Evolutionary conservation across 2,888 invertebrate genomes (phyloP).

Genomic region (Salticus scenicus): DNA sequence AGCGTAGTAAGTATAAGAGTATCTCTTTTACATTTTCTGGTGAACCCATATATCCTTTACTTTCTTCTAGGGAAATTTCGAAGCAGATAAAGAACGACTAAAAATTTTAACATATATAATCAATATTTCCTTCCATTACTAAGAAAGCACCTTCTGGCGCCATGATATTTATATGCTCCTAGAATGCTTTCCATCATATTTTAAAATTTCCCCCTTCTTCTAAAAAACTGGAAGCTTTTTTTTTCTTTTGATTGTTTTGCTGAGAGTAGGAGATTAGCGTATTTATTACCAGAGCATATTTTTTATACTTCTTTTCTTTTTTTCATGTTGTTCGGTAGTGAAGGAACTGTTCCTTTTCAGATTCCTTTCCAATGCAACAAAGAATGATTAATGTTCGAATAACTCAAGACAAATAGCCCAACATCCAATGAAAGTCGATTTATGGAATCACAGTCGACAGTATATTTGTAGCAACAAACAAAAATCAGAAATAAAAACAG

Average conservation of each 20-base stretch:
- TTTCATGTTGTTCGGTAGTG: constrained; percentile 34
- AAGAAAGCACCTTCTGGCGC: constrained; percentile 62
- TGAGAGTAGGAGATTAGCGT: constrained; percentile 67
- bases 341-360: constrained; percentile 54
- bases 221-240: constrained; percentile 39
- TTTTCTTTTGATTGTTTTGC: constrained; percentile 62
- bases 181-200: constrained; percentile 54
- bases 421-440: constrained; percentile 58
- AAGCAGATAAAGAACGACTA: too few relatives aligned
- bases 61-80: too few relatives aligned
- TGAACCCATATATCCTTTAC: too few relatives aligned
- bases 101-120: too few relatives aligned
- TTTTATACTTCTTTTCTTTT: constrained; percentile 46
- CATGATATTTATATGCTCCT: constrained; percentile 54
- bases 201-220: constrained; percentile 20
- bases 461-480: constrained; percentile 48
- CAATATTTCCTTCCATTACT: constrained; percentile 45
- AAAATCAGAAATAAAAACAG: constrained; percentile 3
- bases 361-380: constrained; percentile 47
- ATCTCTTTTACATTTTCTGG: too few relatives aligned
- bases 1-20: too few relatives aligned
- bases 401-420: constrained; percentile 64
- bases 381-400: constrained; percentile 61
- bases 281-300: constrained; percentile 64
- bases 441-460: constrained; percentile 51